Base-by-base conservation (phyloP, 2,113 vertebrate genomes). In the Pseudolaguvia tuberculata region DNA sequence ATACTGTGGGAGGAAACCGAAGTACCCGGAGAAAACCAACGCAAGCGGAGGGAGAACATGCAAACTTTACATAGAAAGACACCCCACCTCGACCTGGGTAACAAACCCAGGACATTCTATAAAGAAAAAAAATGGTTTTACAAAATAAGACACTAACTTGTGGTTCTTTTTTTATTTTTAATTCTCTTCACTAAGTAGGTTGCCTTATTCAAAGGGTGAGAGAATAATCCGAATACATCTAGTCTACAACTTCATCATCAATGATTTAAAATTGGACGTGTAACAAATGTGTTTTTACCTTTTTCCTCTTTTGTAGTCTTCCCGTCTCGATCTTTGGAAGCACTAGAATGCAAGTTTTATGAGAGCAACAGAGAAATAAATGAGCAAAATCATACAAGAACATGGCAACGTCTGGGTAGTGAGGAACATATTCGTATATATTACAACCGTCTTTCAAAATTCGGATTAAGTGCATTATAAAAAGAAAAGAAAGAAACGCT, bases 281-380 rank as follows among this genome's bases (percentile, higher is more conserved):
- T 31, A 20, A 66, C 2, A 15, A 20, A 50, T 12, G 39, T 35
- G 20, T 18, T 18, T 90, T 85, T 94, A 98, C 97, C 97, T 91
- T 96, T 98, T 57, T 99, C 96, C 84, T 98, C 96, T 89, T 96
- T 98, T 73, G 92, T 72, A 78, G 88, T 84, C 91, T 98, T 99
- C 88, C 91, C 94, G 85, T 99, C 97, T 92, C 94, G 90, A 84
- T 98, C 96, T 90, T 95, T 97, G 88, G 95, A 91, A 81, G 95
- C 94, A 88, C 96, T 98, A 92, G 69, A 94, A 92, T 78, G 91
- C 81, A 95, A 94, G 92, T 84, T 90, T 92, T 90, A 87, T 84
- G 91, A 94, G 80, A 89, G 85, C 89, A 88, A 89, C 91, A 90
- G 92, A 91, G 86, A 87, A 84, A 80, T 79, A 80, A 85, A 76